phyloP scores from a whole-genome alignment of 2,888 invertebrate species.

The Linnaemya vulpina region DNA sequence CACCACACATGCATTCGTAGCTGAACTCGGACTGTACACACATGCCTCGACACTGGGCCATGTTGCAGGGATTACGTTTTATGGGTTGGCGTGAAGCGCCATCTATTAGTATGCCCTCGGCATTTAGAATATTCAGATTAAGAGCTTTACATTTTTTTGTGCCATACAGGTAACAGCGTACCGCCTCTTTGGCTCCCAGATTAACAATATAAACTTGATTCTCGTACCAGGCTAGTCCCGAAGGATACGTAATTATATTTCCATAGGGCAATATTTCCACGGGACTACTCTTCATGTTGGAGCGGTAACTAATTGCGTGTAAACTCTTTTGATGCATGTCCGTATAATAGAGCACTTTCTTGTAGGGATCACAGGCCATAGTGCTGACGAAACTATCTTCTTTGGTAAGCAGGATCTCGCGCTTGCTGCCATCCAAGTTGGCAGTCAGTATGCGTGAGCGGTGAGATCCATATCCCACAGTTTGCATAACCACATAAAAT shows the following conservation, averaged over 20 bases:
- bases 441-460: conserved; percentile 84
- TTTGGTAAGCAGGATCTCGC: conserved; percentile 82
- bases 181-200: conserved; percentile 84
- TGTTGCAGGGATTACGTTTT: conserved; percentile 84
- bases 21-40: conserved; percentile 85
- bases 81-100: conserved; percentile 85
- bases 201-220: conserved; percentile 89
- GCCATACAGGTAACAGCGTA: conserved; percentile 86
- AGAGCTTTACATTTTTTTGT: conserved; percentile 83
- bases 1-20: conserved; percentile 85
- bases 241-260: conserved; percentile 84
- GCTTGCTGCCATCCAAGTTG: conserved; percentile 83
- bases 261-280: conserved; percentile 83
- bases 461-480: conserved; percentile 82
- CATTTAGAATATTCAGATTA: conserved; percentile 83
- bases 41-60: conserved; percentile 85
- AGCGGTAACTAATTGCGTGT: conserved; percentile 83
- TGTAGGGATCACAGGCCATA: conserved; percentile 84
- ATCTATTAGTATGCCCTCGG: conserved; percentile 84
- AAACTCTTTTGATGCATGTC: conserved; percentile 86
- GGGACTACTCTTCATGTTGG: conserved; percentile 82
- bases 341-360: conserved; percentile 89
- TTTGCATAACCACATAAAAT: conserved; percentile 85
- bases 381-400: conserved; percentile 82
- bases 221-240: conserved; percentile 88